Base-by-base conservation (phyloP, 2,113 vertebrate genomes). In the Climacteris rufus region DNA sequence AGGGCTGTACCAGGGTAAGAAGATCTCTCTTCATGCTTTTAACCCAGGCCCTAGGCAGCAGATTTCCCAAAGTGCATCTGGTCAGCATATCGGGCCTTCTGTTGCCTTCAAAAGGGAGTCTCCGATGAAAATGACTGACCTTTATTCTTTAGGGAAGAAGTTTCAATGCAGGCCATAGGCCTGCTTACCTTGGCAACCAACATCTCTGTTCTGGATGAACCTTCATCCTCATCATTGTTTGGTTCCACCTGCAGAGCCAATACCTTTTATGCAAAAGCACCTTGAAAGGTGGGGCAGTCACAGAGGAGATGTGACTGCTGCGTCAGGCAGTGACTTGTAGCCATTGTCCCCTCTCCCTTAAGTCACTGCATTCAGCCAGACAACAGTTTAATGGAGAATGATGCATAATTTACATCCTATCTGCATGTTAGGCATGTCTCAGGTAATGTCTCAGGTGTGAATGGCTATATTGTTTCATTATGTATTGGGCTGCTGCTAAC, bases 161-260 rank as follows among this genome's bases (percentile, higher is more conserved):
- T 31, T 47, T 68, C 47, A 24, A 22, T 18, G 25, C 11, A 40
- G n/a, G 21, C 2, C 9, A 53, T 15, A 28, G 13, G 11, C 30
- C 16, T 45, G 21, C 53, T 47, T 68, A 27, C 11, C 30, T 40
- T 40, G 25, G 20, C 22, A 35, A 13, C 25, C 21, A 69, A 54
- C 0, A 0, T 6, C 11, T 53, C 39, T 2, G 0, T 18, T 53
- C n/a, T 19, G 42, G 30, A 54, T 54, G 30, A 83, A 31, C 39
- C 0, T 0, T 40, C n/a, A 40, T 11, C 7, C 8, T 61, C 25
- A 35, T n/a, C 24, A 18, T 7, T 30, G 7, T 33, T 42, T 72
- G 16, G 13, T 53, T 60, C 11, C 47, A 40, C 28, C 35, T 59
- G 30, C n/a, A 64, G 40, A 64, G 19, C 18, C 6, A 13, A 61